A percentile compares a stretch with the other conserved stretches of the same genome.
Evolutionary conservation across 2,888 invertebrate genomes (phyloP).

Genomic region (Isotomurus palustris): DNA sequence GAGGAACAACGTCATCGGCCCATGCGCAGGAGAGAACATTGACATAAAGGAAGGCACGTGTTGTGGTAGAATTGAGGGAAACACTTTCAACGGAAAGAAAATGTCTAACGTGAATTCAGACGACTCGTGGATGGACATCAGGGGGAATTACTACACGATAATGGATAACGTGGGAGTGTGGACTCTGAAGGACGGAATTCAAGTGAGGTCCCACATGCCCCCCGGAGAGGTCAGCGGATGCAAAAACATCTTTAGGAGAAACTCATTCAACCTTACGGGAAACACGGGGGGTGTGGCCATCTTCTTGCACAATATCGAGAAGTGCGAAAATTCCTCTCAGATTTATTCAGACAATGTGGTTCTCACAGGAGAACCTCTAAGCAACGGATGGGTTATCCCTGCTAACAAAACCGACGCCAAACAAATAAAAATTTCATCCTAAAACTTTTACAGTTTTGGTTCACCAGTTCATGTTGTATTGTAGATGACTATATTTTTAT

Average conservation of each 20-base stretch:
- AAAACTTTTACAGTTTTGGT: too few species aligned
- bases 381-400: conserved; percentile 35
- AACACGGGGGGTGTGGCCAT: conserved; percentile 18
- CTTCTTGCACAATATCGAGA: conserved; percentile 21
- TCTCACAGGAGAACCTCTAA: conserved; percentile 13
- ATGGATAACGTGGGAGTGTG: conserved; percentile 24
- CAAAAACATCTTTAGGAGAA: conserved; percentile 28
- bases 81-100: conserved; percentile 26
- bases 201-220: conserved; percentile 34
- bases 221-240: conserved; percentile 32
- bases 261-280: conserved; percentile 22
- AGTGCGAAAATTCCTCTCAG: conserved; percentile 30
- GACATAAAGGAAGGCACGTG: conserved; percentile 40
- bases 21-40: conserved; percentile 33
- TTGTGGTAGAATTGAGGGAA: conserved; percentile 35
- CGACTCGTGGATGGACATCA: conserved; percentile 39
- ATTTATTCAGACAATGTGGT: conserved; percentile 26
- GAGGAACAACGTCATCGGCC: conserved; percentile 31
- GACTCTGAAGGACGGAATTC: conserved; percentile 31
- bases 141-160: conserved; percentile 32
- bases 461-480: too few species aligned
- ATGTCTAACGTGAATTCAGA: conserved; percentile 33
- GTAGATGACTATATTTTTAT: too few species aligned
- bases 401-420: too few species aligned
- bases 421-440: too few species aligned